Base-by-base conservation (phyloP, 1,140 invertebrate species). In the Megalonaias nervosa region DNA sequence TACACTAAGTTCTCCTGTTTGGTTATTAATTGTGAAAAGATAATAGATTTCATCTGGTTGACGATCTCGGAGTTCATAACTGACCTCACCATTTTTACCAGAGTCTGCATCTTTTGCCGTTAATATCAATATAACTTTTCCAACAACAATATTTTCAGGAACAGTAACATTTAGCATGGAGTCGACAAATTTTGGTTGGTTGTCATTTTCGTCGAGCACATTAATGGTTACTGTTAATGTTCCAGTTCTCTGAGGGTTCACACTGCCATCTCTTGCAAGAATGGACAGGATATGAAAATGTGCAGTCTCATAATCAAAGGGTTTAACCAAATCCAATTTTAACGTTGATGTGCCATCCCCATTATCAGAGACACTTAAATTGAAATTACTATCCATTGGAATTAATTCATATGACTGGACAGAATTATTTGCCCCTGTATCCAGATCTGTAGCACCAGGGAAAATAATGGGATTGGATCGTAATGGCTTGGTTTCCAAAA, bases 191-290 rank as follows among this genome's bases (percentile, higher is more conserved):
- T 94, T 91, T 0, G 85, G 85, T 59, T 72, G 71, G 60, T 86
- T 84, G 70, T 86, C 85, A 60, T 86, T 86, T 67, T 81, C 80
- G 66, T 86, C 85, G 14, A 74, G 60, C 1, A 86, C 78, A 67
- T 80, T 73, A 15, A 86, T 74, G 26, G 68, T 83, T 9, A 83
- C 85, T n/a, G 62, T 68, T 12, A 74, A 59, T 16, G 68, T 70
- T n/a, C 97, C 97, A 12, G 96, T 98, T 91, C 97, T 93, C 86
- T 97, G 61, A 4, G 97, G 96, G 11, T 48, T 48, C 75, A 94
- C 93, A 15, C 97, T 97, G 92, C 97, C 95, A 92, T 98, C 97
- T 89, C 94, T 95, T 2, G 97, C 97, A n/a, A 97, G 92, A 1
- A 98, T 94, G 76, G 93, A 92, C 74, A 98, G 94, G 87, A 94